These are phyloP conservation scores for Gallinago jamesoni DNA, from an alignment of 2,113 vertebrate genomes.

Conservation along the genomic window DNA sequence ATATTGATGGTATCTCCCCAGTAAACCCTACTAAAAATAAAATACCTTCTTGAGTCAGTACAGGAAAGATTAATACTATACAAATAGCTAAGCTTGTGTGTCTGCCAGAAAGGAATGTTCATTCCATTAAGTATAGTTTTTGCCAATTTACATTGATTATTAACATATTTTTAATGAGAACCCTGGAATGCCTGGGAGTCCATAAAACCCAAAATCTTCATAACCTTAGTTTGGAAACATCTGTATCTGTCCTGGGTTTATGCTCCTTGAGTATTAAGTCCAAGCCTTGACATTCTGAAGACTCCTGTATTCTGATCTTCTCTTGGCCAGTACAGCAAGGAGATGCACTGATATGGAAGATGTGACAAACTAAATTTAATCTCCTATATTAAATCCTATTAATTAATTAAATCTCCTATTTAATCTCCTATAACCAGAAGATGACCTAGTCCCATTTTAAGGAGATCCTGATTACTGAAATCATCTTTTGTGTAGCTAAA, in stretches of 20 bases:
- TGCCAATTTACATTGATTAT: background rate
- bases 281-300: background rate
- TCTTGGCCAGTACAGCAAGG: background rate
- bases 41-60: background rate
- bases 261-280: background rate
- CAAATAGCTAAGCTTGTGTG: background rate
- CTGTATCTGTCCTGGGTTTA: background rate
- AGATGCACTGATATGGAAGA: background rate
- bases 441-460: background rate
- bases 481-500: background rate
- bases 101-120: background rate
- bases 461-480: background rate
- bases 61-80: background rate
- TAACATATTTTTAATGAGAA: background rate
- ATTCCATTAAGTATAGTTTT: background rate
- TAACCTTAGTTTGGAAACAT: background rate
- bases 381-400: too few species aligned
- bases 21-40: background rate
- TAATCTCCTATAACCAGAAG: background rate
- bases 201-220: background rate
- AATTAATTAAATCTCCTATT: too few species aligned
- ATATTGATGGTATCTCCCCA: background rate
- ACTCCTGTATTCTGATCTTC: background rate
- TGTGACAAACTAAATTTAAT: background rate
- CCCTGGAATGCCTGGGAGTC: background rate